These are phyloP conservation scores for Paracentrotus lividus DNA, from an alignment of 53 echinoderm and acorn worm species.

Conservation along the genomic window DNA sequence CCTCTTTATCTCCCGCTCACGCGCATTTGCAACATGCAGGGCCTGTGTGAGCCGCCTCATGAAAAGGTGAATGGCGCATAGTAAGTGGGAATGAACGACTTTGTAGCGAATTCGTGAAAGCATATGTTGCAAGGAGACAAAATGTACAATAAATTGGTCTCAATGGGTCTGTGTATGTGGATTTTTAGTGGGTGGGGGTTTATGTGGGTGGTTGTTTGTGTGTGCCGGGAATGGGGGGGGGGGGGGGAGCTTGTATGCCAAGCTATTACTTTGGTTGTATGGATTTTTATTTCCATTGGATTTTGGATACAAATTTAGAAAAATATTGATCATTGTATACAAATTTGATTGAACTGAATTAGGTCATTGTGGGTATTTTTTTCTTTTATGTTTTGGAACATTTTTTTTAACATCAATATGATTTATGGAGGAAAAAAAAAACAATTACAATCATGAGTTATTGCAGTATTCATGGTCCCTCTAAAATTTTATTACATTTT, in stretches of 20 bases:
- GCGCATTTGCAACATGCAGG: not conserved
- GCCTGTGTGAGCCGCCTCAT: not conserved
- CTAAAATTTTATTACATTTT: no score
- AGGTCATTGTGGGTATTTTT: no score
- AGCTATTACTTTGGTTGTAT: no score
- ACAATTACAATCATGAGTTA: no score
- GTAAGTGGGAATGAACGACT: not conserved
- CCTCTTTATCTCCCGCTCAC: not conserved
- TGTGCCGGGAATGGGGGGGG: not conserved
- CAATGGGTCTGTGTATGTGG: not conserved
- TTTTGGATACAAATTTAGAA: no score
- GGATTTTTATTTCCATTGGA: no score
- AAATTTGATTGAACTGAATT: no score
- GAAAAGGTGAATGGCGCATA: not conserved
- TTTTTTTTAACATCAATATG: no score
- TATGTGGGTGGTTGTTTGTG: not conserved
- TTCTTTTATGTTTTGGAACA: no score
- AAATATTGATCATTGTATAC: no score
- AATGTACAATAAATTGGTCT: not conserved
- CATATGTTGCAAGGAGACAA: constrained; percentile 12
- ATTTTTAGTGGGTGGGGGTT: not conserved
- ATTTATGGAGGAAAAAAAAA: no score
- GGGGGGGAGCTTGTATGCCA: not conserved
- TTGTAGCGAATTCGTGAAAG: not conserved
- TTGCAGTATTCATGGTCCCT: no score